These are phyloP conservation scores for Metaphire vulgaris DNA, from an alignment of 1,140 invertebrate species.

Conservation along the genomic window DNA sequence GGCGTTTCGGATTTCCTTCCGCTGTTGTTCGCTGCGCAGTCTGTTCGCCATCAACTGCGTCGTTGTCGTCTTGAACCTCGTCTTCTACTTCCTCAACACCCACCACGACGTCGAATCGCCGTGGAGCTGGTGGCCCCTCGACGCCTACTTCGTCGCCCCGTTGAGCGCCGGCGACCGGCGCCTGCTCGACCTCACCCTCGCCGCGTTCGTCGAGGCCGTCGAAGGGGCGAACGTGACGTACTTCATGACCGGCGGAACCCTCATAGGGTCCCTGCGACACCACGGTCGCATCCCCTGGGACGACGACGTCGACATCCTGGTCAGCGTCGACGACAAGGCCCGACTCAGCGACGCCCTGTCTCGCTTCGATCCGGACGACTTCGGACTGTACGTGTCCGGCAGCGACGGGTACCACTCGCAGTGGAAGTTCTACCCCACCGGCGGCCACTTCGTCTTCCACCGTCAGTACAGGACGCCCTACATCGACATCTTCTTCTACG, in stretches of 20 bases:
- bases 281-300: constrained; percentile 15
- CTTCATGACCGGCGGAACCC: constrained; percentile 2
- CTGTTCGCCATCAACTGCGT: too few species aligned
- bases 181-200: too few species aligned
- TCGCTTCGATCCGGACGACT: background rate
- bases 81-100: too few species aligned
- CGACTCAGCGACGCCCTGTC: background rate
- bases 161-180: too few species aligned
- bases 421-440: constrained; percentile 1
- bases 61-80: too few species aligned
- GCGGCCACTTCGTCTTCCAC: background rate
- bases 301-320: constrained; percentile 16
- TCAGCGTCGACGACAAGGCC: background rate
- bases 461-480: background rate
- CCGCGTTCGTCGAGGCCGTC: too few species aligned
- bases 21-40: too few species aligned
- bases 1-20: too few species aligned
- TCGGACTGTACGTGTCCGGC: background rate
- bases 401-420: constrained; percentile 12
- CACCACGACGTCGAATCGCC: too few species aligned
- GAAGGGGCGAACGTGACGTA: constrained; percentile 17
- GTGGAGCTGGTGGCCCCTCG: too few species aligned
- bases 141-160: too few species aligned
- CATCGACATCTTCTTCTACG: constrained; percentile 15
- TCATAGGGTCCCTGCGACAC: constrained; percentile 9